Conservation (phyloP, 2,113 vertebrate genomes). For the Lepus europaeus region DNA sequence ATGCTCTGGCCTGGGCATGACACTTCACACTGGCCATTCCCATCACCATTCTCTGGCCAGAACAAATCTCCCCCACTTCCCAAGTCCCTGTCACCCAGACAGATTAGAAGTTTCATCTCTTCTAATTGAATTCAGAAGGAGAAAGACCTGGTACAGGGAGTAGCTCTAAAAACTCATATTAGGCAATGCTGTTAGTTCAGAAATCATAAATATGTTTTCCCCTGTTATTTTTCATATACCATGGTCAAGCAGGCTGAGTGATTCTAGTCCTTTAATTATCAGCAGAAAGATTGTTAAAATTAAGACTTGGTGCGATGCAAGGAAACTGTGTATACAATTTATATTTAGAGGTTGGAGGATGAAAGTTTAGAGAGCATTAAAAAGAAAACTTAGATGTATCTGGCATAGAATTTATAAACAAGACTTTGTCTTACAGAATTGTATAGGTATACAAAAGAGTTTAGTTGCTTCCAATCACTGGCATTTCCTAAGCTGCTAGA, state of each 20-base stretch:
- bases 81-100: too few relatives aligned
- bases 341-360: background rate
- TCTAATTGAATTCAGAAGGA: background rate
- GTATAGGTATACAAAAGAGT: background rate
- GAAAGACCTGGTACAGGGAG: background rate
- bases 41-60: background rate
- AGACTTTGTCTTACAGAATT: background rate
- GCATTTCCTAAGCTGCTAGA: background rate
- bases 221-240: background rate
- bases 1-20: background rate
- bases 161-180: background rate
- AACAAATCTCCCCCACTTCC: background rate
- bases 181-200: background rate
- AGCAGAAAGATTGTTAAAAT: background rate
- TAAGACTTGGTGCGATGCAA: background rate
- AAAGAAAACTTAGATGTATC: background rate
- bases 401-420: background rate
- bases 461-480: constrained; percentile 1
- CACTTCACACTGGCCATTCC: background rate
- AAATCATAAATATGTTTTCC: background rate
- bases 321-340: background rate
- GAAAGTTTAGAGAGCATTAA: background rate
- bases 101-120: background rate
- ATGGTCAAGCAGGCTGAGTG: background rate
- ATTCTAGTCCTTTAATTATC: background rate